phyloP scores from a whole-genome alignment of 2,113 vertebrate species.

The Osmerus eperlanus region DNA sequence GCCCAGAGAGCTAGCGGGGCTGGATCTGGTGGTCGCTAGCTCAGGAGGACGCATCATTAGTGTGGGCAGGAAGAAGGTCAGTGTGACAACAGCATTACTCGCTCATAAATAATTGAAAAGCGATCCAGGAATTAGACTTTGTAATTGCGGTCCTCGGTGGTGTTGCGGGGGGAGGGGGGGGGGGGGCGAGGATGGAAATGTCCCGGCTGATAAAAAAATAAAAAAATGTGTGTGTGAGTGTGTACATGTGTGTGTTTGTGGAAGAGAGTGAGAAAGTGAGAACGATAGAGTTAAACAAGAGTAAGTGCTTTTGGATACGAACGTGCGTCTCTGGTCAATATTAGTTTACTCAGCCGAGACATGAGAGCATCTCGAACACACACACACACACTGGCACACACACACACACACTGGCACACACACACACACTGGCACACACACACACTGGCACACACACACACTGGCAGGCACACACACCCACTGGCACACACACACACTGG shows the following conservation, averaged over 20 bases:
- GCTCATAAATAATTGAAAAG: constrained; percentile 68
- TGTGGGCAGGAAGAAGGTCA: constrained; percentile 52
- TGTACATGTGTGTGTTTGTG: not conserved
- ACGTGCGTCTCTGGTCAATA: not conserved
- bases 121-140: constrained; percentile 63
- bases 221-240: constrained; percentile 20
- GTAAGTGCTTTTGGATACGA: not conserved
- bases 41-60: constrained; percentile 44
- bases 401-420: too few relatives aligned
- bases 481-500: not conserved
- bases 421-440: too few relatives aligned
- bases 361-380: not conserved
- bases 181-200: constrained; percentile 14
- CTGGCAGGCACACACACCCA: too few relatives aligned
- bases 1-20: too few relatives aligned
- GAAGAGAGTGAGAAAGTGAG: not conserved
- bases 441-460: too few relatives aligned
- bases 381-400: too few relatives aligned
- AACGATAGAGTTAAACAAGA: not conserved
- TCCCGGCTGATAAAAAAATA: constrained; percentile 33
- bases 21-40: not conserved
- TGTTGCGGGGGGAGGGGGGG: constrained; percentile 2
- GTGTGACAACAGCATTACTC: constrained; percentile 46
- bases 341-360: not conserved
- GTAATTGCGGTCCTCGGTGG: constrained; percentile 59